Evolutionary conservation across 30 jellyfish, hydroid and myxozoan genomes (phyloP).

Genomic region (Aurelia sp.): DNA sequence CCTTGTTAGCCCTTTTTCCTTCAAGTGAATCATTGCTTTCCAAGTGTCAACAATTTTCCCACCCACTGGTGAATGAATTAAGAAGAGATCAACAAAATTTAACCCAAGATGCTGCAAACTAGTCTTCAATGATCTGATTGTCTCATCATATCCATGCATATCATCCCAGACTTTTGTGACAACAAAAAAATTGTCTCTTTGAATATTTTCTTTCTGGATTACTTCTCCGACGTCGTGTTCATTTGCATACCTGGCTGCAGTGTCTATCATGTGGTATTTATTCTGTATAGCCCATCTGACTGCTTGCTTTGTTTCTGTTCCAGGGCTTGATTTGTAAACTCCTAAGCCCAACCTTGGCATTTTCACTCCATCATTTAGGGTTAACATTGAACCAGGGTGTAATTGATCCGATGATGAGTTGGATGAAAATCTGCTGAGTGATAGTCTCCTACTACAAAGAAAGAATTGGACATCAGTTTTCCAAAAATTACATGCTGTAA

Average conservation of each 20-base stretch:
- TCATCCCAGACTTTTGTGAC: constrained; percentile 78
- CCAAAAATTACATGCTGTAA: no score
- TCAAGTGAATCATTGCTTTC: constrained; percentile 60
- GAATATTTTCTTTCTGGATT: constrained; percentile 7
- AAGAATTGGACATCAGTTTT: no score
- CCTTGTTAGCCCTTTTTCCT: constrained; percentile 66
- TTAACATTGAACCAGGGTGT: constrained; percentile 29
- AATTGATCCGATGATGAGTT: not conserved
- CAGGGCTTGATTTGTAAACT: constrained; percentile 57
- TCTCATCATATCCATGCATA: constrained; percentile 70
- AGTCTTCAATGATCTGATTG: constrained; percentile 19
- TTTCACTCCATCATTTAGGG: constrained; percentile 45
- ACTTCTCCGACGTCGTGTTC: constrained; percentile 75
- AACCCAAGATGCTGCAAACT: constrained; percentile 51
- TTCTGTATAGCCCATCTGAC: constrained; percentile 57
- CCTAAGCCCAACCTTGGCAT: constrained; percentile 77
- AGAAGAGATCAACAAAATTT: constrained; percentile 54
- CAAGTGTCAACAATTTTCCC: constrained; percentile 79
- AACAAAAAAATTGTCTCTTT: constrained; percentile 33
- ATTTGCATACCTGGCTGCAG: constrained; percentile 76
- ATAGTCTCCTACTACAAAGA: no score
- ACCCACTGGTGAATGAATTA: constrained; percentile 72
- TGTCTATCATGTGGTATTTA: constrained; percentile 67
- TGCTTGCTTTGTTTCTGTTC: constrained; percentile 66
- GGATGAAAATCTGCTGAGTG: not conserved